Base-by-base conservation (phyloP, 2,797 vertebrate genomes). In the Tenualosa thibaudeaui region DNA sequence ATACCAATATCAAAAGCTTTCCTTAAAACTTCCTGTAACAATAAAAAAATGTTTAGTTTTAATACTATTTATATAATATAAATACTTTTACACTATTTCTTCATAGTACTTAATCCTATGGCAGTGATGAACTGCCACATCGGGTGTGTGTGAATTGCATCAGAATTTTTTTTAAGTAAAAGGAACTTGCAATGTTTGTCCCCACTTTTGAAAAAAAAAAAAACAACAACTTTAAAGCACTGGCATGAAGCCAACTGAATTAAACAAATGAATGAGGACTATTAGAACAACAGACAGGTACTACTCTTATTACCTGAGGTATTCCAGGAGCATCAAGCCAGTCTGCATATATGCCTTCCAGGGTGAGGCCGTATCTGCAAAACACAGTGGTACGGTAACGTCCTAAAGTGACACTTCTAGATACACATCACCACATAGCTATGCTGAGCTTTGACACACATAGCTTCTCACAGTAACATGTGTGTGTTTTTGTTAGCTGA, bases 241-340 rank as follows among this genome's bases (percentile, higher is more conserved):
- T 62, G 58, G 58, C 58, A 62, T 62, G n/a, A 62, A 24, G 13
- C 22, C n/a, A 24, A 24, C 58, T 24, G n/a, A 22, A 22, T 46
- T 19, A 78, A 78, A n/a, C 7, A 17, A 46, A 46, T 78, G 17
- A 78, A 78, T 78, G 6, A 13, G 8, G 15, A 1, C 37, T 78
- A 7, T 22, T 46, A 22, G 17, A 46, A n/a, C 17, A 46, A 22
- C 9, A 15, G 65, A 31, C 7, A 31, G 62, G 7, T 49, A 49
- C 7, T 1, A 5, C 46, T 68, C 26, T 71, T 71, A 19, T 90
- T 95, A 99, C 98, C 98, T 97, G 92, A 88, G 98, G 97, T 92
- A 98, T 95, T 93, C 97, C 97, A 0, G 97, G 95, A 92, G 91
- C 94, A 93, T 99, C 97, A 50, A 99, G 96, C 98, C 98, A 99